A percentile compares a stretch with the other conserved stretches of the same genome.
Evolutionary conservation across 2,113 vertebrate genomes (phyloP).

Genomic region (Capreolus pygargus): DNA sequence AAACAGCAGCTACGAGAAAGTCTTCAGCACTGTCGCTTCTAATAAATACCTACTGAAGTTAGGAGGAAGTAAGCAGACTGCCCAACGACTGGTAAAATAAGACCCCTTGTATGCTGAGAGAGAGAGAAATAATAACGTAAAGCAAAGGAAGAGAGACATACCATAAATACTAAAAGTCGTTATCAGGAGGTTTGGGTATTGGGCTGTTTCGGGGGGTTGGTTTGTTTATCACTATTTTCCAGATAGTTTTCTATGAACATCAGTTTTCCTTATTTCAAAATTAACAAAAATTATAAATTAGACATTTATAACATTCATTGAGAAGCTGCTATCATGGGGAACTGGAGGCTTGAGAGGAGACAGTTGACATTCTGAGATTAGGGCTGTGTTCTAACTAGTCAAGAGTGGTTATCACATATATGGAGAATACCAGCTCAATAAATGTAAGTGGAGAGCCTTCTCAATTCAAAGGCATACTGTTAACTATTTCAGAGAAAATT

Average conservation of each 20-base stretch:
- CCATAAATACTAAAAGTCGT: neutral
- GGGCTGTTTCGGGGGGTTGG: neutral
- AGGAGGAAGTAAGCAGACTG: neutral
- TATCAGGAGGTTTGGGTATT: neutral
- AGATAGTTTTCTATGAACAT: neutral
- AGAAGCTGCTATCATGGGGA: neutral
- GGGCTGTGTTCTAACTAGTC: neutral
- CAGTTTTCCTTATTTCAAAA: neutral
- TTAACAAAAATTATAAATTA: neutral
- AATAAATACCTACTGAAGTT: neutral
- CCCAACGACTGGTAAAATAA: neutral
- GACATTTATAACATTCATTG: neutral
- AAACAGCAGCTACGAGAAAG: neutral
- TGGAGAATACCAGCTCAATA: neutral
- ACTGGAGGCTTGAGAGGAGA: neutral
- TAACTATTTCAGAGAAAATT: neutral
- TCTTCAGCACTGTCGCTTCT: neutral
- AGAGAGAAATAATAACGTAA: neutral
- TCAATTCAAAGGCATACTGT: neutral
- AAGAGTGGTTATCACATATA: neutral
- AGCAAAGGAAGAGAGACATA: neutral
- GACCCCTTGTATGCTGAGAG: neutral
- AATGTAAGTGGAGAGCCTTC: neutral
- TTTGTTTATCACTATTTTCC: neutral
- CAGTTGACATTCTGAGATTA: neutral